phyloP scores from a whole-genome alignment of 2,797 vertebrate genomes.

The Enteromius afrohamiltoni region DNA sequence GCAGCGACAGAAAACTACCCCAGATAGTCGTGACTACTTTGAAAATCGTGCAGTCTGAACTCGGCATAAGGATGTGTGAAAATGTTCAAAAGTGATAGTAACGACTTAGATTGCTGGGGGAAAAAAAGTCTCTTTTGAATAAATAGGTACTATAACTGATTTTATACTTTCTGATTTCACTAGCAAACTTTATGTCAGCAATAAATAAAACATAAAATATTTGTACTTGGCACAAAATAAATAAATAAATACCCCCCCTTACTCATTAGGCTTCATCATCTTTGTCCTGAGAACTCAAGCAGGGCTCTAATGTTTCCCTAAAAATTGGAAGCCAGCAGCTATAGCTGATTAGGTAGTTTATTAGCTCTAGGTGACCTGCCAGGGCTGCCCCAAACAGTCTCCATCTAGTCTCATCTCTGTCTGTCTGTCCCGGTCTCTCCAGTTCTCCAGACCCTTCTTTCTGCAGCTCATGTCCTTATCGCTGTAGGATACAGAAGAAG shows the following conservation, averaged over 20 bases:
- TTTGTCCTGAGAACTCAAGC: not conserved
- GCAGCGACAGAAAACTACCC: no score
- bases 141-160: not conserved
- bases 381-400: slow-evolving; percentile 21
- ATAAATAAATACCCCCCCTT: not conserved
- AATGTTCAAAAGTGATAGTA: not conserved
- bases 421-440: slow-evolving; percentile 15
- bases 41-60: no score
- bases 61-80: not conserved
- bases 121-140: not conserved
- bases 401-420: not conserved
- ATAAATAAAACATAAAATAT: not conserved
- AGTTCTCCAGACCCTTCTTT: slow-evolving; percentile 17
- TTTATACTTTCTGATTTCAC: not conserved
- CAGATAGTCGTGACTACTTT: no score
- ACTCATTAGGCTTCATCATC: slow-evolving; percentile 5
- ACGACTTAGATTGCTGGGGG: not conserved
- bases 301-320: not conserved
- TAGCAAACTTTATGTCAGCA: not conserved
- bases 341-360: slow-evolving; percentile 22
- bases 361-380: not conserved
- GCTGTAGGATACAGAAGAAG: slow-evolving; percentile 43
- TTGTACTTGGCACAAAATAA: not conserved
- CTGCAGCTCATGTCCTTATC: slow-evolving; percentile 52
- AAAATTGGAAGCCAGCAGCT: not conserved